phyloP scores from a whole-genome alignment of 2,797 vertebrate genomes.

The Halcyon chelicuti region DNA sequence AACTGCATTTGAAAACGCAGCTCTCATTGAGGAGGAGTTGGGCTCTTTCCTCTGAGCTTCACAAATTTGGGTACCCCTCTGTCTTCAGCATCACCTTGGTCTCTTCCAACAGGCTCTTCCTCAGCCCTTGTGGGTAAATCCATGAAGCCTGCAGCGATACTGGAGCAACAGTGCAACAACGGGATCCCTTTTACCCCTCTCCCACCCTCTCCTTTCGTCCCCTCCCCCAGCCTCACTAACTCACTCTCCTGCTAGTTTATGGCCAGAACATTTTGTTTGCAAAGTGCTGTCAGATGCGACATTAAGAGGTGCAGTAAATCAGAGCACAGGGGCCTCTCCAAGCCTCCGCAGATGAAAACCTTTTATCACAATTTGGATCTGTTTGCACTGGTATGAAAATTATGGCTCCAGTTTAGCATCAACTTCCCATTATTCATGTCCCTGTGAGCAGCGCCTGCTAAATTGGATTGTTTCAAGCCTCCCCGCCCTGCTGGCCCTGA shows the following conservation, averaged over 20 bases:
- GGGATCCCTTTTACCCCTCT: not conserved
- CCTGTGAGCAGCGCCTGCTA: slow-evolving; percentile 50
- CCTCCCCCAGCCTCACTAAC: slow-evolving; percentile 4
- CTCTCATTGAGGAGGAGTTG: not conserved
- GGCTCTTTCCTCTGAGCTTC: not conserved
- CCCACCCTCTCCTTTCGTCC: not conserved
- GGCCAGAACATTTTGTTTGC: slow-evolving; percentile 74
- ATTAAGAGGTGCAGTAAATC: slow-evolving; percentile 73
- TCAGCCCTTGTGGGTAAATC: rapidly evolving
- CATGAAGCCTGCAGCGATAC: rapidly evolving
- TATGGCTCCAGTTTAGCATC: slow-evolving; percentile 72
- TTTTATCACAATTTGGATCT: slow-evolving; percentile 78
- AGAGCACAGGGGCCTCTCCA: slow-evolving; percentile 59
- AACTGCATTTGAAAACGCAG: rapidly evolving
- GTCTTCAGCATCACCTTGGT: not conserved
- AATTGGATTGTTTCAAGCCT: slow-evolving; percentile 72
- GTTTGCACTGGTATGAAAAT: slow-evolving; percentile 76
- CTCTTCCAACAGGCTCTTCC: not conserved
- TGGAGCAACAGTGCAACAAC: not conserved
- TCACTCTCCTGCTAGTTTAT: slow-evolving; percentile 15
- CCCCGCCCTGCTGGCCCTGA: slow-evolving; percentile 12
- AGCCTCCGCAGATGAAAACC: slow-evolving; percentile 71
- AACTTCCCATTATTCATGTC: slow-evolving; percentile 74
- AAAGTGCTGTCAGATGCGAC: slow-evolving; percentile 72
- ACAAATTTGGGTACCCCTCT: not conserved